Conservation (phyloP, 2,888 invertebrate genomes). For the Dynastes hyllus region DNA sequence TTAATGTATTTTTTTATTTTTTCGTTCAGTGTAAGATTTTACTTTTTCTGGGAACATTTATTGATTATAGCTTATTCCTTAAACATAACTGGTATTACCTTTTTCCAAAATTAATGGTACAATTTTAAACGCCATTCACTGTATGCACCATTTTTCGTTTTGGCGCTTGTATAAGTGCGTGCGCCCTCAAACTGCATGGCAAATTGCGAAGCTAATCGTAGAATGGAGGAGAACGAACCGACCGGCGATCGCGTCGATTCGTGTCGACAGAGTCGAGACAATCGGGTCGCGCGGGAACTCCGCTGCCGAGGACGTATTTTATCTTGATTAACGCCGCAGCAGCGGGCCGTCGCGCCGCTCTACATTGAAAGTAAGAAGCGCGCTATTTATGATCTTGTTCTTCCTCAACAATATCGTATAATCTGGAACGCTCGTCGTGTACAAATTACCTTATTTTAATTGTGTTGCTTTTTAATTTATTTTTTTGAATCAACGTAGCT, state of each 20-base stretch:
- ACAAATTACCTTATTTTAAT: conserved; percentile 52
- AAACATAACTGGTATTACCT: no score
- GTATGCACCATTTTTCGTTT: not conserved
- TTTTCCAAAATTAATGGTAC: no score
- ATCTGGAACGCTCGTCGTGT: conserved; percentile 43
- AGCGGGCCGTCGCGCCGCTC: conserved; percentile 44
- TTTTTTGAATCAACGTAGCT: conserved; percentile 8
- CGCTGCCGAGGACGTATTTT: conserved; percentile 36
- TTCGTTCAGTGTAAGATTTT: no score
- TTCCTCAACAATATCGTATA: conserved; percentile 51
- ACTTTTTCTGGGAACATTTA: no score
- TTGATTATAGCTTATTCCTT: no score
- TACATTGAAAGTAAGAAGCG: conserved; percentile 45
- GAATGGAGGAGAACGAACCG: not conserved
- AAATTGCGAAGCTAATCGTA: conserved; percentile 26
- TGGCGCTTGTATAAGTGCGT: conserved; percentile 6
- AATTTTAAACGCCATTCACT: no score
- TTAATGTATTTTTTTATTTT: no score
- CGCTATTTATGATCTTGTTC: conserved; percentile 51
- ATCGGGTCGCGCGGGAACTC: conserved; percentile 29
- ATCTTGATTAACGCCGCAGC: conserved; percentile 49
- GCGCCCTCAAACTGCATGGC: not conserved
- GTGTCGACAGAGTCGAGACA: conserved; percentile 4
- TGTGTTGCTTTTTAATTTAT: conserved; percentile 17
- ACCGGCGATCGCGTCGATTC: conserved; percentile 2